Percentiles rank a stretch among this genome's conserved stretches.
These are phyloP conservation scores for Drosophila eohydei DNA, from an alignment of 2,888 invertebrate species.

Conservation along the genomic window DNA sequence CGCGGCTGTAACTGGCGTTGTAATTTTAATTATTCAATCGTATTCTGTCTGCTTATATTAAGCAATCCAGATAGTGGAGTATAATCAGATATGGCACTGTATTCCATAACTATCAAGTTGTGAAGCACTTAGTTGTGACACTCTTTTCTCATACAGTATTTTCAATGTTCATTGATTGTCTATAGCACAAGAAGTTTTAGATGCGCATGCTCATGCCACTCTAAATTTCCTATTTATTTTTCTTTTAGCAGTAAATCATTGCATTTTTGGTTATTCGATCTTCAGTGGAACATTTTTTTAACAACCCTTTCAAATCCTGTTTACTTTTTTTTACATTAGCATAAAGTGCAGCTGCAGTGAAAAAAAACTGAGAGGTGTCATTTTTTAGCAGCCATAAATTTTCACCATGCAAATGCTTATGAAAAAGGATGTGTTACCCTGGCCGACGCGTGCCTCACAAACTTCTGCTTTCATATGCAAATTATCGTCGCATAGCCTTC, in stretches of 20 bases:
- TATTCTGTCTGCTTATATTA: too few relatives aligned
- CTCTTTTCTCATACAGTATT: too few relatives aligned
- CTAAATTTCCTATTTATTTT: slow-evolving; percentile 1
- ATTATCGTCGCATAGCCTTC: slow-evolving; percentile 38
- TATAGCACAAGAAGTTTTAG: too few relatives aligned
- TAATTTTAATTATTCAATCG: too few relatives aligned
- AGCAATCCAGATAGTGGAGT: too few relatives aligned
- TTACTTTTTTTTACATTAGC: slow-evolving; percentile 48
- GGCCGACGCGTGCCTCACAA: slow-evolving; percentile 52
- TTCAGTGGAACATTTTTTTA: slow-evolving; percentile 23
- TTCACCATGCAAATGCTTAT: slow-evolving; percentile 43
- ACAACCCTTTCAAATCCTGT: slow-evolving; percentile 52
- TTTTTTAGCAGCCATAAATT: slow-evolving; percentile 49
- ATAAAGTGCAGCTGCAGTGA: slow-evolving; percentile 67
- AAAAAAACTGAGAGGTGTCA: slow-evolving; percentile 55
- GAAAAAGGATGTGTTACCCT: slow-evolving; percentile 30
- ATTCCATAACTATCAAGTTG: too few relatives aligned
- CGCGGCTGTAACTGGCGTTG: too few relatives aligned
- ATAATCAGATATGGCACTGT: too few relatives aligned
- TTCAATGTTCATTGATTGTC: too few relatives aligned
- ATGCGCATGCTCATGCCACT: background rate
- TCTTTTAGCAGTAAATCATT: slow-evolving; percentile 31
- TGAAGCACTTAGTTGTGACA: too few relatives aligned
- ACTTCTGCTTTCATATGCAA: slow-evolving; percentile 58
- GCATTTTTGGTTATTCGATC: slow-evolving; percentile 34